phyloP scores from a whole-genome alignment of 2,888 invertebrate species.

The Ophioninae sp. region DNA sequence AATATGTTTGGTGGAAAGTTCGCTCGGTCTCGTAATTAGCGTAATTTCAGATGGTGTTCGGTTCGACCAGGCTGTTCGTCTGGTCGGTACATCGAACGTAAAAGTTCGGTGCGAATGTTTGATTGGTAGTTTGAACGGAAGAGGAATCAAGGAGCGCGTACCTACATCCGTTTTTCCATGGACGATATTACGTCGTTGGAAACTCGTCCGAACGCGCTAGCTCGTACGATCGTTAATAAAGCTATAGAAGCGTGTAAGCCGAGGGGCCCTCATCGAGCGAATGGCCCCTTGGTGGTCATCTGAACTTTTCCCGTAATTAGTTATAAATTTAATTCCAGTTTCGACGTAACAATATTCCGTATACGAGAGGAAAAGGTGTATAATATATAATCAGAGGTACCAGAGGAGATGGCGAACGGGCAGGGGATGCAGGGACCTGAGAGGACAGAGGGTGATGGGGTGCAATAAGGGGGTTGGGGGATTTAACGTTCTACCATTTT shows the following conservation, averaged over 20 bases:
- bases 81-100: background rate
- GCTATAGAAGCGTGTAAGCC: constrained; percentile 36
- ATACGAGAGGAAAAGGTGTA: constrained; percentile 14
- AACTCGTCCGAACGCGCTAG: background rate
- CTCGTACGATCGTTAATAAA: constrained; percentile 16
- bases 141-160: constrained; percentile 14
- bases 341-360: constrained; percentile 77
- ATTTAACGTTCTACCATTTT: constrained; percentile 50
- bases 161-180: constrained; percentile 10
- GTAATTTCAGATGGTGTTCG: background rate
- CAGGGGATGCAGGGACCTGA: constrained; percentile 5
- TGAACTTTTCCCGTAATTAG: constrained; percentile 79
- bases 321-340: constrained; percentile 79
- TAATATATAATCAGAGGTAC: constrained; percentile 18
- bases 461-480: constrained; percentile 35
- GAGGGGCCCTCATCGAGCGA: constrained; percentile 65
- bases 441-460: constrained; percentile 4
- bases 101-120: background rate
- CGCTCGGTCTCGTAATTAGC: constrained; percentile 24
- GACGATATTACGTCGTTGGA: constrained; percentile 24
- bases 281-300: constrained; percentile 73
- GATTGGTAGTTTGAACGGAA: background rate
- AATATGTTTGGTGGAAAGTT: too few relatives aligned
- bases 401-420: constrained; percentile 24
- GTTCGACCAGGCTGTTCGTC: background rate